phyloP scores from a whole-genome alignment of 2,797 vertebrate species.

The Pyrocephalus nanus region DNA sequence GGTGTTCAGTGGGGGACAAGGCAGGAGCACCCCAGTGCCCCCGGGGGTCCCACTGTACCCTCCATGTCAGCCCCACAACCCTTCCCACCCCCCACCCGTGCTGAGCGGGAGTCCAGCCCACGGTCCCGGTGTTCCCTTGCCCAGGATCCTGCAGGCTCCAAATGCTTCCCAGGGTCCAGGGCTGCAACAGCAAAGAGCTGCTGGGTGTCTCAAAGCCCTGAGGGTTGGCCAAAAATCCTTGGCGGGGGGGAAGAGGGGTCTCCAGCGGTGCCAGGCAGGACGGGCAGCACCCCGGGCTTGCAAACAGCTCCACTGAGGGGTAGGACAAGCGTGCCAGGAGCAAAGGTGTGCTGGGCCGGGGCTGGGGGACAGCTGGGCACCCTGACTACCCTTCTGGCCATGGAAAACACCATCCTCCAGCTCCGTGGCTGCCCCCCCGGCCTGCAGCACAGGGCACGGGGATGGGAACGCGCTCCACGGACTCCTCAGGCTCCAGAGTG shows the following conservation, averaged over 20 bases:
- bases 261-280: neutral
- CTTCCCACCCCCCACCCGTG: neutral
- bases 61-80: fast-evolving
- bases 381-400: neutral
- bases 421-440: neutral
- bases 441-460: neutral
- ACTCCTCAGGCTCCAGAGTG: neutral
- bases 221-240: neutral
- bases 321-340: fast-evolving
- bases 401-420: neutral
- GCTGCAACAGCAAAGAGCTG: neutral
- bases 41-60: neutral
- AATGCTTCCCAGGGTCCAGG: neutral
- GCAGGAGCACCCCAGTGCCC: neutral
- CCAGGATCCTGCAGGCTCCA: neutral
- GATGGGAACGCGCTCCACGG: fast-evolving
- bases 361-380: neutral
- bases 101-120: slow-evolving; percentile 71
- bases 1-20: no score
- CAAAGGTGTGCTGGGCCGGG: fast-evolving
- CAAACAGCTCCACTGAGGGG: fast-evolving
- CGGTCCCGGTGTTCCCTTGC: slow-evolving; percentile 62
- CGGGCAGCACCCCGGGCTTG: neutral
- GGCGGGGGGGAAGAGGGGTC: no score
- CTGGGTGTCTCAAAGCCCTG: neutral